Percentiles rank a stretch among this genome's conserved stretches.
These are phyloP conservation scores for Mionectes olivaceus DNA, from an alignment of 2,797 vertebrate species.

Conservation along the genomic window DNA sequence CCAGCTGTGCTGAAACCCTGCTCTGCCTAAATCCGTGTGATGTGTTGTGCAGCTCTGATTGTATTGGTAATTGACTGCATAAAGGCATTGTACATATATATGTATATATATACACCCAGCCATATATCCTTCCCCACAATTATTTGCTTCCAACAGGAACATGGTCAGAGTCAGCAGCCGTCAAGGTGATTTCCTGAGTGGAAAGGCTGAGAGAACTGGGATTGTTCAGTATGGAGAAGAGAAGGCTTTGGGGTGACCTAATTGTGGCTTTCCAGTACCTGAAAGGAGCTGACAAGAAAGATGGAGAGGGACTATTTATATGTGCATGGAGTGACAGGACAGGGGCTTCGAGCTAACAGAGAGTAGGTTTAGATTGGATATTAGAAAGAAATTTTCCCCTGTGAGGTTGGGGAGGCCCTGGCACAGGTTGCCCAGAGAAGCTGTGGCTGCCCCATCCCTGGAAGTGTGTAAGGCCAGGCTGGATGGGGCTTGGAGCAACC, in stretches of 20 bases:
- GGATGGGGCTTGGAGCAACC: too few species aligned
- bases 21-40: background rate
- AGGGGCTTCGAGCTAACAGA: background rate
- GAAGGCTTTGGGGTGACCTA: background rate
- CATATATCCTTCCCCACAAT: background rate
- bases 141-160: background rate
- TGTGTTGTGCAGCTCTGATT: rapidly evolving
- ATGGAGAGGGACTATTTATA: background rate
- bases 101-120: background rate
- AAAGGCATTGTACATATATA: background rate
- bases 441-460: too few species aligned
- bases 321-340: background rate
- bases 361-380: background rate
- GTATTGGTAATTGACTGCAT: background rate
- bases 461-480: too few species aligned
- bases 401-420: rapidly evolving
- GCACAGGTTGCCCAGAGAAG: background rate
- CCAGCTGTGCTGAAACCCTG: rapidly evolving
- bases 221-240: background rate
- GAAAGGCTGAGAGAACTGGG: background rate
- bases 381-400: background rate
- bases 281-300: background rate
- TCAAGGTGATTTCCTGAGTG: background rate
- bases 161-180: background rate
- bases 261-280: background rate